A percentile compares a stretch with the other conserved stretches of the same genome.
Evolutionary conservation across 2,888 invertebrate genomes (phyloP).

Genomic region (Dryobota labecula): DNA sequence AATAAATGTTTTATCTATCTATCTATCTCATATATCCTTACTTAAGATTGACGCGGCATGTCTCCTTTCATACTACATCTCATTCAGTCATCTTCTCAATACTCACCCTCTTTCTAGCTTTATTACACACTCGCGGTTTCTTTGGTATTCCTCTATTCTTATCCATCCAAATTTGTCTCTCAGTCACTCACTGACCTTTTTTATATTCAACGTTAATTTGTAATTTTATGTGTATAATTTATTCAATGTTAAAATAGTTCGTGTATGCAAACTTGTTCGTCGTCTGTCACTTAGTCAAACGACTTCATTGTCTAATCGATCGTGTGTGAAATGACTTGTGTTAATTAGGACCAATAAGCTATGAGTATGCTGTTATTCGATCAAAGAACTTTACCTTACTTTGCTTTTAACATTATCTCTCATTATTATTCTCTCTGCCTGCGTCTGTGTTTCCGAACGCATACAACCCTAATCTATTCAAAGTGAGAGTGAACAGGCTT

Average conservation of each 20-base stretch:
- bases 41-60: too few relatives aligned
- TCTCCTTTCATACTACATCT: too few relatives aligned
- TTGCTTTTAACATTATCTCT: background rate
- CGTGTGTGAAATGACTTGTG: conserved; percentile 23
- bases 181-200: background rate
- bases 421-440: too few relatives aligned
- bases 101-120: too few relatives aligned
- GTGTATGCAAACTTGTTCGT: background rate
- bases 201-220: background rate
- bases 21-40: too few relatives aligned
- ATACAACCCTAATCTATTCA: too few relatives aligned
- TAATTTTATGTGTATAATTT: conserved; percentile 2
- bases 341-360: conserved; percentile 25
- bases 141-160: background rate
- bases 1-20: too few relatives aligned
- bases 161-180: background rate
- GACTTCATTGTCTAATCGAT: conserved; percentile 29
- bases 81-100: too few relatives aligned
- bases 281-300: conserved; percentile 25
- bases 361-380: background rate
- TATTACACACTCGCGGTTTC: too few relatives aligned
- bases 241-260: conserved; percentile 17
- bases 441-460: too few relatives aligned
- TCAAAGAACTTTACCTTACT: background rate
- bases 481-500: too few relatives aligned